These are phyloP conservation scores for Neosilurus hyrtlii DNA, from an alignment of 2,797 vertebrate species.

Conservation along the genomic window DNA sequence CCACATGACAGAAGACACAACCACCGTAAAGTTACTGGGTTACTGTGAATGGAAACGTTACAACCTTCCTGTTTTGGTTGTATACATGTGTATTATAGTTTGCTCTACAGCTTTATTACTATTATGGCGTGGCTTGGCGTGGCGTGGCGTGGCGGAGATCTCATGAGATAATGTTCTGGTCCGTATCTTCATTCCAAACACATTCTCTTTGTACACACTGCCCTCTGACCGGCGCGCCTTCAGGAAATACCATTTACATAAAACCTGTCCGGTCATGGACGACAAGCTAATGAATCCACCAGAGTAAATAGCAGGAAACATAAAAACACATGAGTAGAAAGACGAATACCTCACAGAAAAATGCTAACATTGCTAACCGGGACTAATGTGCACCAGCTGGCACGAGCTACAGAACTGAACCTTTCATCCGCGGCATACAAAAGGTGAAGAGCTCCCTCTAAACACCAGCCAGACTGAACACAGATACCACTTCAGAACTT, in stretches of 20 bases:
- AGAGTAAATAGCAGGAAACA: not conserved
- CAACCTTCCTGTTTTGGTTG: not conserved
- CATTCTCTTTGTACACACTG: not conserved
- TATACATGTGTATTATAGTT: not conserved
- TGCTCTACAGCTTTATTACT: too few relatives aligned
- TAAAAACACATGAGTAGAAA: not conserved
- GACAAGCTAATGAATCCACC: not conserved
- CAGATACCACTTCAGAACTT: too few relatives aligned
- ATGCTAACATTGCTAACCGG: not conserved
- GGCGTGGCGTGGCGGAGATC: not conserved
- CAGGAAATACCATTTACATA: not conserved
- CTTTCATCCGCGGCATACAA: not conserved
- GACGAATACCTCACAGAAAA: not conserved
- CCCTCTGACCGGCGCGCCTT: conserved; percentile 1
- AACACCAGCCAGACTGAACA: not conserved
- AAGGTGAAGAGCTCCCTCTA: not conserved
- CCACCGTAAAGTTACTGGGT: not conserved
- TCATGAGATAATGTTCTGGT: not conserved
- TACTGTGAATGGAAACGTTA: not conserved
- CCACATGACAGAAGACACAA: not conserved
- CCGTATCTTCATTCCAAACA: not conserved
- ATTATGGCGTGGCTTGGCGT: not conserved
- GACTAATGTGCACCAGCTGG: not conserved
- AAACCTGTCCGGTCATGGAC: not conserved
- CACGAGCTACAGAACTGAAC: not conserved